Evolutionary conservation across 2,113 vertebrate genomes (phyloP), one percentile per base, ranked within the genome.

Genomic region (Melanostigma gelatinosum): DNA sequence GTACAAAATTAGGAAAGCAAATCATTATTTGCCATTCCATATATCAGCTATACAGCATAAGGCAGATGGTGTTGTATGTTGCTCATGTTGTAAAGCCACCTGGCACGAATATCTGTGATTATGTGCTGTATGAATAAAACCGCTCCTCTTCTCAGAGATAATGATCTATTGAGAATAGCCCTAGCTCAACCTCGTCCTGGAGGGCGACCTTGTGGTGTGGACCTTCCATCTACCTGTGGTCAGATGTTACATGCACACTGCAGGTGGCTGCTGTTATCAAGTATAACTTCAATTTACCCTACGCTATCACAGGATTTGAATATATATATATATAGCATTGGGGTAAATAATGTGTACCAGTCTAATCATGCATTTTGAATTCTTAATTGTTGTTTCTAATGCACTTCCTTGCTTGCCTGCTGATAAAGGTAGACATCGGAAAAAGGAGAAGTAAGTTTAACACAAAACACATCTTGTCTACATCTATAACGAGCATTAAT

Each of bases 141-240:
- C 1, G 4, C 34, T n/a, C 3, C 55, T 44, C 11, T 44, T 72
- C 2, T 46, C 18, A 38, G n/a, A 50, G 12, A 48, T 40, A 18
- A n/a, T 68, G 27, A 48, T 32, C 29, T 52, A 18, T 3, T 40
- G 15, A n/a, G 15, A 42, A 15, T 34, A 38, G 8, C 24, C 9
- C 54, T 13, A 24, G 24, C 24, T 40, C 8, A 40, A 20, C 24
- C 1, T 7, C 9, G 27, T 66, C 85, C 81, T 84, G 87, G 89
- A 85, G 79, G 90, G 89, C 80, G 57, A 60, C 75, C 84, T 75
- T 81, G 80, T 55, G 66, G 62, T 88, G 40, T 54, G 58, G 50
- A 78, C 75, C 36, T 18, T 34, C 61, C 50, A 74, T 16, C 54
- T 55, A 55, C 54, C 61, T 15, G 15, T 62, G 70, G 27, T 77